Base-by-base conservation (phyloP, 37 sponge, comb jelly and placozoan genomes). In the Cliona cf. orientalis region DNA sequence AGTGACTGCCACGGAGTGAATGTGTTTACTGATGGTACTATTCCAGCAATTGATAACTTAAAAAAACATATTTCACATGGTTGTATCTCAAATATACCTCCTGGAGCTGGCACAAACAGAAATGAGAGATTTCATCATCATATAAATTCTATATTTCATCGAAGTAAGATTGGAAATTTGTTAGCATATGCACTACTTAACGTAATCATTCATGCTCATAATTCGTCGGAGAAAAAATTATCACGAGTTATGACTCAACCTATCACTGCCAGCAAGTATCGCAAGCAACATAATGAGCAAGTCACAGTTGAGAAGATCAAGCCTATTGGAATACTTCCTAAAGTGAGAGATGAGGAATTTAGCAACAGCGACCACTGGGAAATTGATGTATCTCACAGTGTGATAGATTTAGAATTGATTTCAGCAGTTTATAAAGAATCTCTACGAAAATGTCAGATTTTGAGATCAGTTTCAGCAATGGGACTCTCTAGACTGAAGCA, bases 121-220 rank as follows among this genome's bases (percentile, higher is more conserved):
- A 71, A 71, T 71, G 64, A 77, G 26, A 23, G 64, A 7, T 35
- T 77, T n/a, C 75, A 75, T n/a, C 75, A 75, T 36, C 75, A 75
- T 25, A 53, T 77, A 25, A 41, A 62, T 39, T 26, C 41, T 11
- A 17, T 43, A 2, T 77, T 77, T n/a, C 41, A 77, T 34, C 35
- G 60, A 62, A 77, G 66, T 58, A 77, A 62, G 43, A 62, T 36
- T 37, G 78, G 78, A 41, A 60, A 63, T 23, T 66, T 77, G 9
- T 46, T 77, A 28, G 78, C 78, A 12, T 77, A 77, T 77, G 78
- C 78, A 6, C 65, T 77, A 1, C 44, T 77, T 28, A 77, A n/a
- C 3, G 78, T 77, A 25, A 37, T 77, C n/a, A 26, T 77, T 17
- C 45, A 77, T 62, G 39, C 64, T 3, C 26, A 61, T 7, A 59